Evolutionary conservation across 2,888 invertebrate species (phyloP).

Genomic region (Brachyptera putata): DNA sequence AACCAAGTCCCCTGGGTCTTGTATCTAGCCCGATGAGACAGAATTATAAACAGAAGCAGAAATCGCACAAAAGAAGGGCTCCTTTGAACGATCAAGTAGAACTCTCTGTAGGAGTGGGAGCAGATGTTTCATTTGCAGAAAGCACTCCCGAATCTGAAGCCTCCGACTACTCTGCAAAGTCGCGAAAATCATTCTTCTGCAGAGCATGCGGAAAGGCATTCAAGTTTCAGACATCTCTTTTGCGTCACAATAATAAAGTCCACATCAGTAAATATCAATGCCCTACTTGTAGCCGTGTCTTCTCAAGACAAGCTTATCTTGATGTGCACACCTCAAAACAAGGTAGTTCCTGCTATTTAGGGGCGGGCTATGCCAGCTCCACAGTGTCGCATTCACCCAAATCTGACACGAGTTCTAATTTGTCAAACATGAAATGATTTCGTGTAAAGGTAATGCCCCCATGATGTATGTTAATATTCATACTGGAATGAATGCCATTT

Average conservation of each 20-base stretch:
- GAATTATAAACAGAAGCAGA: conserved; percentile 23
- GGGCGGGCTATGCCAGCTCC: conserved; percentile 21
- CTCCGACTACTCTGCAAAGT: conserved; percentile 30
- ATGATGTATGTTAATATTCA: background rate
- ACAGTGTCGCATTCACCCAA: conserved; percentile 20
- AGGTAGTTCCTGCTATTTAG: conserved; percentile 37
- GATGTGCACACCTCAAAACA: conserved; percentile 38
- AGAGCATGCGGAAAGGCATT: conserved; percentile 37
- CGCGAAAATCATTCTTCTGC: conserved; percentile 37
- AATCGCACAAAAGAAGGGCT: conserved; percentile 16
- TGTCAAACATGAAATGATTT: conserved; percentile 19
- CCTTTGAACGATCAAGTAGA: conserved; percentile 11
- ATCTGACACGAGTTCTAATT: conserved; percentile 23
- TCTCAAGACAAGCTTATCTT: conserved; percentile 38
- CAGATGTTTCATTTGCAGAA: conserved; percentile 20
- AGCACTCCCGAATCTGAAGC: conserved; percentile 17
- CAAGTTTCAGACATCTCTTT: conserved; percentile 38
- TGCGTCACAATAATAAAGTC: conserved; percentile 38
- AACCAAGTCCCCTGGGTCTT: conserved; percentile 18
- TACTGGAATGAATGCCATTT: background rate
- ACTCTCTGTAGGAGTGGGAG: conserved; percentile 5
- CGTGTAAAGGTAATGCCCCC: background rate
- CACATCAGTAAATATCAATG: conserved; percentile 39
- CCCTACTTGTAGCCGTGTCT: conserved; percentile 37
- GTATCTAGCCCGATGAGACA: conserved; percentile 24